Evolutionary conservation across 2,888 invertebrate species (phyloP), one percentile per base, ranked within the genome.

Genomic region (Dryobotodes eremita): DNA sequence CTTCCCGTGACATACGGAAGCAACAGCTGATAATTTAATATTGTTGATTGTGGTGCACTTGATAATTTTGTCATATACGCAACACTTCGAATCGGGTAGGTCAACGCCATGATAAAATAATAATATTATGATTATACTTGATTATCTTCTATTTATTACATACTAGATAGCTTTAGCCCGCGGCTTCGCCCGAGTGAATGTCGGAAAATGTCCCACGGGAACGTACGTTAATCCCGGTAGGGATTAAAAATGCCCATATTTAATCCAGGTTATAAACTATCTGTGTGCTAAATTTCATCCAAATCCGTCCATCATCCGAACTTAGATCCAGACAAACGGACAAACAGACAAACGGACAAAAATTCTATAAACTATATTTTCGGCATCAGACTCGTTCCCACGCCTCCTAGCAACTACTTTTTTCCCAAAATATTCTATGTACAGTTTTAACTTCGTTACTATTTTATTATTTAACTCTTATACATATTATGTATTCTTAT

Each of bases 1-100:
- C 80, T 31, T 78, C 36, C 73, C 31, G 53, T 36, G 46, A 11
- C 48, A 66, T 20, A 20, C 70, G 84, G 82, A 83, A 83, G 26
- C 55, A 42, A 26, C 72, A 64, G n/a, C 31, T 57, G 48, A 77
- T 53, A 42, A n/a, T 57, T 42, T 26, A 42, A 80, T 61, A 64
- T 23, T 46, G 13, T 64, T 50, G 2, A 57, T 42, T 13, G 26
- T 61, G 26, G 20, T 64, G 64, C 31, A 42, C 36, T 48, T 53
- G 46, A 73, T 77, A 55, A 73, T 46, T 20, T 72, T 72, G 59
- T 82, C 71, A 55, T 57, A 46, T 31, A n/a, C 31, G 55, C 17
- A 42, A 20, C n/a, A 69, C 59, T 73, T 42, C 31, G 23, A 66
- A 83, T 69, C 17, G 53, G 62, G 15, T 68, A 57, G 59, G 50